A percentile compares a stretch with the other conserved stretches of the same genome.
These are phyloP conservation scores for Drosophila sechellia DNA, from an alignment of 1,140 invertebrate genomes.

Conservation along the genomic window DNA sequence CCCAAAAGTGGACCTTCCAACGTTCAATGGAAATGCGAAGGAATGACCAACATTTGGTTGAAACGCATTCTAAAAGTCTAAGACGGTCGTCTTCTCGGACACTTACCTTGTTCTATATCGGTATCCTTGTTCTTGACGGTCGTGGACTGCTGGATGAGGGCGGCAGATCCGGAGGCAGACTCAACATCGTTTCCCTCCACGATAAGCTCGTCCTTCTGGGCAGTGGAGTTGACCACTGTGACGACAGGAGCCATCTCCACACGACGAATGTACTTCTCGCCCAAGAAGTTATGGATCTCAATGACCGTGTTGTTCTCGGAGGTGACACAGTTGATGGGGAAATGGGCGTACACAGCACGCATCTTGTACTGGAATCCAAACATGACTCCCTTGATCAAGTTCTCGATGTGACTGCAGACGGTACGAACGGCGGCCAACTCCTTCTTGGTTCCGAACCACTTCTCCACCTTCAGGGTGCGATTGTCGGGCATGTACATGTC, in stretches of 20 bases:
- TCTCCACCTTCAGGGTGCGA: slow-evolving; percentile 94
- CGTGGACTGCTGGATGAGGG: slow-evolving; percentile 99
- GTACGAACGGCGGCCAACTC: slow-evolving; percentile 99
- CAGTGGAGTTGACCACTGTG: slow-evolving; percentile 95
- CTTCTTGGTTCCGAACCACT: slow-evolving; percentile 99
- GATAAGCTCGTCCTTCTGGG: slow-evolving; percentile 98
- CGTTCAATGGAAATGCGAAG: no score
- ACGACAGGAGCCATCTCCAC: slow-evolving; percentile 98
- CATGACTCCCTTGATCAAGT: slow-evolving; percentile 99
- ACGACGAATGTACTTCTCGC: slow-evolving; percentile 98
- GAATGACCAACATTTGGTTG: slow-evolving; percentile 47
- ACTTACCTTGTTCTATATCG: slow-evolving; percentile 89
- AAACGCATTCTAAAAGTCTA: slow-evolving; percentile 70
- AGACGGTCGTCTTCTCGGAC: slow-evolving; percentile 96
- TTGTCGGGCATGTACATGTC: slow-evolving; percentile 95
- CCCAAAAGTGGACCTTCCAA: no score
- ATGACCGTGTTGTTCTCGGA: slow-evolving; percentile 95
- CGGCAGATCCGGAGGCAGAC: slow-evolving; percentile 99
- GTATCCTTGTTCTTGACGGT: slow-evolving; percentile 99
- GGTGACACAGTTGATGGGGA: slow-evolving; percentile 99
- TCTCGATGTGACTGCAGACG: slow-evolving; percentile 99
- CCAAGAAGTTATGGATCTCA: slow-evolving; percentile 99
- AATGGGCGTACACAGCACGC: slow-evolving; percentile 99
- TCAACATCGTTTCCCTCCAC: slow-evolving; percentile 99
- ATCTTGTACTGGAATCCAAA: slow-evolving; percentile 99